Conservation (phyloP, 2,113 vertebrate genomes). For the Neolamprologus kungweensis region DNA sequence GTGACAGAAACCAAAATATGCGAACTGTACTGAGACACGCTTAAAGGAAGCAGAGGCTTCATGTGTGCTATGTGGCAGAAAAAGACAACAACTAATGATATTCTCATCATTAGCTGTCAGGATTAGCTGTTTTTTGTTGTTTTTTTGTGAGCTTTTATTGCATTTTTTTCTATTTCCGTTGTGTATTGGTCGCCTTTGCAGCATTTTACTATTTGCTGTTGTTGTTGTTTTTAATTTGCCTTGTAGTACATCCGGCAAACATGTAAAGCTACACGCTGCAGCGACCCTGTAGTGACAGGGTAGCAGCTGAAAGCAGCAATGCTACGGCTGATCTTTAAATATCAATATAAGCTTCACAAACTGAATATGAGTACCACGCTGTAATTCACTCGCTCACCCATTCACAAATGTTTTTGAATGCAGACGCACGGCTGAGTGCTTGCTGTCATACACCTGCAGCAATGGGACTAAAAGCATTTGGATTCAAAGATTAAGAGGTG, state of each 20-base stretch:
- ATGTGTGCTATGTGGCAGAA: not conserved
- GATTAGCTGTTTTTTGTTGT: not conserved
- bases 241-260: not conserved
- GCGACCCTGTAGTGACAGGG: not conserved
- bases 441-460: not conserved
- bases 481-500: not conserved
- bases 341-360: not conserved
- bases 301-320: not conserved
- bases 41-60: not conserved
- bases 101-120: rapidly evolving
- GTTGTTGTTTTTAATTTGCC: not conserved
- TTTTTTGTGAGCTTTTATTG: not conserved
- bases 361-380: not conserved
- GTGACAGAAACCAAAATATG: not conserved
- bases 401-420: not conserved
- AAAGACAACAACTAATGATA: not conserved
- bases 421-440: not conserved
- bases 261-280: not conserved
- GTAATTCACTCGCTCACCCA: not conserved
- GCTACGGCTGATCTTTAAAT: not conserved
- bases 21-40: not conserved
- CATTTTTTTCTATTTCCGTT: not conserved
- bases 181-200: not conserved
- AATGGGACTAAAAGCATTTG: not conserved
- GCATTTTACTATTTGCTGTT: not conserved